Base-by-base conservation (phyloP, 2,113 vertebrate genomes). In the Balaeniceps rex region DNA sequence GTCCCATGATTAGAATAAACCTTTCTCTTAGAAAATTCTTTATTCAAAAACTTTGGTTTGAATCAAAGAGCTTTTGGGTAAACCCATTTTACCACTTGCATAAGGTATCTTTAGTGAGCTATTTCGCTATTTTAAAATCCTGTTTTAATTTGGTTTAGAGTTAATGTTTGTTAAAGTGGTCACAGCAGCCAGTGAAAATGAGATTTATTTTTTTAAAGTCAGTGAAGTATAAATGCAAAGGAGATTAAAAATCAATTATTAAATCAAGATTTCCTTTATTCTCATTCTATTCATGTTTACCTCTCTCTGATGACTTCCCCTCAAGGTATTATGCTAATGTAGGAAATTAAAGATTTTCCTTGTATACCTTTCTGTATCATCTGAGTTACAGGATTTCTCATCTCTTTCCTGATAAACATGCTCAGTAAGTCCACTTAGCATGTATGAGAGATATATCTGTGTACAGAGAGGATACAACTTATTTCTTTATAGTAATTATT, bases 161-260 rank as follows among this genome's bases (percentile, higher is more conserved):
- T 87, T 87, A 94, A 87, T 94, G 57, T 91, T 95, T 89, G 38
- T 72, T 91, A 51, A 87, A 72, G 87, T 69, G 31, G 34, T 66
- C 94, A 31, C 21, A 83, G 54, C 63, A 95, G 57, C 26, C 44
- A 72, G 46, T 83, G 82, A 90, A 94, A 80, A 94, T 54, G 31
- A 93, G 28, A 15, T 54, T 26, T 63, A 9, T 18, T 68, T 76
- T 66, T 72, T 66, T 55, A n/a, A 64, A 19, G n/a, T 91, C 89
- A 90, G 22, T 87, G 60, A 95, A 95, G 70, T 87, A 87, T 84
- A 89, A 96, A 84, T 69, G 40, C 21, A 85, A 94, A 87, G 33
- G 47, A 89, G 57, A 87, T 95, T 94, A 87, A 90, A 76, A 82
- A 95, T 91, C 34, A 89, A n/a, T 75, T 84, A 94, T 84, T 94